Percentiles rank a stretch among this genome's conserved stretches.
Conservation (phyloP, 2,113 vertebrate species). For the Corythornis madagascariensis region DNA sequence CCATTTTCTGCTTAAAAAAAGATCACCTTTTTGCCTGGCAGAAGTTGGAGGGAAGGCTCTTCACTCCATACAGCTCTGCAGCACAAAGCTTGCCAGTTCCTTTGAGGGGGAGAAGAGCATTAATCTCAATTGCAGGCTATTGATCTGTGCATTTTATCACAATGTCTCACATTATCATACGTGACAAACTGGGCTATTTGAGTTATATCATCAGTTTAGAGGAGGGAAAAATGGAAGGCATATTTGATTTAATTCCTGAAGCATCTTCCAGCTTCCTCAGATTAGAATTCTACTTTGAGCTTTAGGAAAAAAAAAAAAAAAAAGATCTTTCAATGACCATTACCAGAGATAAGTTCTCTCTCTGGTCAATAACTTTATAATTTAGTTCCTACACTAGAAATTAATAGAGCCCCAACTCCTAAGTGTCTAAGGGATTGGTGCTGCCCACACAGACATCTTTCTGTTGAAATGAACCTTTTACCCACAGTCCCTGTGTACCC, state of each 20-base stretch:
- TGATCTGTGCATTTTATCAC: background rate
- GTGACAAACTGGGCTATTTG: background rate
- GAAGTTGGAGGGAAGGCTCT: background rate
- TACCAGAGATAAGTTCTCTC: constrained; percentile 54
- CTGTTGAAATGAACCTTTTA: constrained; percentile 62
- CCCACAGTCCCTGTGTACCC: constrained; percentile 36
- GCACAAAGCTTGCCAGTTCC: background rate
- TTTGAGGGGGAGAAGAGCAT: background rate
- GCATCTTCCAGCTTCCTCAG: background rate
- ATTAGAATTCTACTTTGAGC: background rate
- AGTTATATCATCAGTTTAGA: background rate
- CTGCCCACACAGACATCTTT: constrained; percentile 14
- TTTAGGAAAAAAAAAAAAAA: constrained; percentile 15
- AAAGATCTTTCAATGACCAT: constrained; percentile 42
- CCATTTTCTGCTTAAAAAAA: background rate
- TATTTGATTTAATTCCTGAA: constrained; percentile 29
- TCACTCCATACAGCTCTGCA: fast-evolving
- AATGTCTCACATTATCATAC: background rate
- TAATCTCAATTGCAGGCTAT: background rate
- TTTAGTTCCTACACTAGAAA: constrained; percentile 65
- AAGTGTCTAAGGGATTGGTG: constrained; percentile 30
- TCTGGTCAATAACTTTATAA: constrained; percentile 68
- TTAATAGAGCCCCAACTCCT: constrained; percentile 59
- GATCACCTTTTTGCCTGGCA: background rate
- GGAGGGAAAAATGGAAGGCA: background rate